Percentiles rank a stretch among this genome's conserved stretches.
These are phyloP conservation scores for Dicyrtomina minuta DNA, from an alignment of 2,888 invertebrate genomes.

Conservation along the genomic window DNA sequence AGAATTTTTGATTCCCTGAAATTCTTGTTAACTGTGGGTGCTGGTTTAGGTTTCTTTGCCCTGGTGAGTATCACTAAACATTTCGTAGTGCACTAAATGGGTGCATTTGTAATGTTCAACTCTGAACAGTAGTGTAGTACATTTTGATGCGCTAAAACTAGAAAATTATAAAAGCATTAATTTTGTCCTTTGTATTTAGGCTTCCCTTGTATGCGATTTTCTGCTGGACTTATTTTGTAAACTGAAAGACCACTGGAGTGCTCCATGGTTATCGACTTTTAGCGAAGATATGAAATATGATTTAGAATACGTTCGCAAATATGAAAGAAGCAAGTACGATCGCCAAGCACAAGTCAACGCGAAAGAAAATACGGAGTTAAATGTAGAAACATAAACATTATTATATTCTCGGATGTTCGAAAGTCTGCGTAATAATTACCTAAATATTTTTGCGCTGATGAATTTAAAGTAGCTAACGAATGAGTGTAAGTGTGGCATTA, in stretches of 20 bases:
- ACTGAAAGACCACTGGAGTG: constrained; percentile 54
- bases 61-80: constrained; percentile 56
- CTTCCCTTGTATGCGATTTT: constrained; percentile 59
- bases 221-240: constrained; percentile 54
- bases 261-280: constrained; percentile 53
- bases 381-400: too few relatives aligned
- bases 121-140: too few relatives aligned
- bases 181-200: constrained; percentile 53
- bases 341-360: not conserved
- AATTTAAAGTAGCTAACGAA: too few relatives aligned
- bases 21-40: constrained; percentile 59
- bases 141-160: too few relatives aligned
- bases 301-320: constrained; percentile 32
- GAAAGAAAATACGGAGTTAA: not conserved
- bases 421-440: too few relatives aligned
- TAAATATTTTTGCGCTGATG: too few relatives aligned
- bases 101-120: not conserved
- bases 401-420: too few relatives aligned
- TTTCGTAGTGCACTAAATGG: too few relatives aligned
- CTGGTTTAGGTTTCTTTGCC: constrained; percentile 59
- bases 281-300: constrained; percentile 51
- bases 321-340: constrained; percentile 17
- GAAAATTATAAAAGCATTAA: too few relatives aligned
- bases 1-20: constrained; percentile 57
- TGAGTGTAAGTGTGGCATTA: too few relatives aligned